Evolutionary conservation across 2,797 vertebrate species (phyloP), one percentile per base, ranked within the genome.

Genomic region (Aselliscus stoliczkanus): DNA sequence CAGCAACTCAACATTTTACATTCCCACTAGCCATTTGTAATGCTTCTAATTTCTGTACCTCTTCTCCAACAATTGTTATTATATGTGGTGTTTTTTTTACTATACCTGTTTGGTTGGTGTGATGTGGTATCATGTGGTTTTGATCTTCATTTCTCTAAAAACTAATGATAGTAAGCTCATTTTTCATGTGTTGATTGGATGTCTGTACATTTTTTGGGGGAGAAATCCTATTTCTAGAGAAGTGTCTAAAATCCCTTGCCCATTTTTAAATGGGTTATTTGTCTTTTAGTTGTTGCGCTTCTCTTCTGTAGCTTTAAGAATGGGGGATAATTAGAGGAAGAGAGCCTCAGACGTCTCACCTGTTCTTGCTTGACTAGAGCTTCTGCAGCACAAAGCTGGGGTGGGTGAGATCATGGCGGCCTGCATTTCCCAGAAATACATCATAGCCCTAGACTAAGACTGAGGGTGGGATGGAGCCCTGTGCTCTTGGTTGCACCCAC

Each of bases 251-350:
- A 84, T 70, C 27, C 34, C 69, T 94, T 84, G n/a, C 67, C 31
- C 60, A 70, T 37, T 94, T 94, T 50, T 13, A 79, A 90, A 76
- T 56, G 67, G 42, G 1, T 83, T 82, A 9, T 83, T 88, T 95
- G n/a, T 86, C 60, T 96, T 93, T 50, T 72, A 52, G 54, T 67
- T 87, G n/a, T 81, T 90, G 47, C 76, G 18, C 65, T 92, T 60
- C 70, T 75, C 10, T 60, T 93, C 29, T 65, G 70, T 44, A 76
- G 52, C n/a, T 5, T 21, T 88, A 85, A 75, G 29, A 73, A 64
- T 44, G 11, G 23, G 29, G 29, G 15, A 34, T 65, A 18, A 25
- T 42, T 92, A 25, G 50, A 87, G 37, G 58, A 54, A 93, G 56
- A 93, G 15, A 90, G 12, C 3, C 73, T 75, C 34, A 80, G 58